phyloP scores from a whole-genome alignment of 2,797 vertebrate species.

The Fratercula arctica region DNA sequence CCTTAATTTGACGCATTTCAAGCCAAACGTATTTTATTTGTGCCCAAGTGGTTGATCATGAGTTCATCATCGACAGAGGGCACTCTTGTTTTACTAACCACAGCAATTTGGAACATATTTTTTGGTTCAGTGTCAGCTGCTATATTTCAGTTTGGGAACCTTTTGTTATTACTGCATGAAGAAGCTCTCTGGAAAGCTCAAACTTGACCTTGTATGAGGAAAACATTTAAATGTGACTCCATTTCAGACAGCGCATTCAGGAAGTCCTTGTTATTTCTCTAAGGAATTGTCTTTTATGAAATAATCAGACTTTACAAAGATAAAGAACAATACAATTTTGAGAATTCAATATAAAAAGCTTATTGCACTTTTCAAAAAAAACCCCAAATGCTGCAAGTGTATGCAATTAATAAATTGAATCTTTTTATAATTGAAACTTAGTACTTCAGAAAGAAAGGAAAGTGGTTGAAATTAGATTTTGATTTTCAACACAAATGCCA shows the following conservation, averaged over 20 bases:
- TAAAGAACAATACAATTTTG: not conserved
- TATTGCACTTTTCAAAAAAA: not conserved
- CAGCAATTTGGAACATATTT: not conserved
- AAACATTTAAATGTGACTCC: not conserved
- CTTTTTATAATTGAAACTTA: not conserved
- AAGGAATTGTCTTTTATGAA: not conserved
- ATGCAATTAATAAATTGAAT: not conserved
- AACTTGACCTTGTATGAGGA: not conserved
- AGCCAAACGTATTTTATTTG: not conserved
- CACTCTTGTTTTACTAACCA: constrained; percentile 70
- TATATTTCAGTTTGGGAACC: not conserved
- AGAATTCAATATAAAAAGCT: not conserved
- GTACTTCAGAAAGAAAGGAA: not conserved
- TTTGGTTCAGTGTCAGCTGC: not conserved
- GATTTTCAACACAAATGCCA: not conserved
- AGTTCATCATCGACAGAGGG: constrained; percentile 67
- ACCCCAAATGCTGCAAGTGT: not conserved
- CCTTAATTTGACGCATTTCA: not conserved
- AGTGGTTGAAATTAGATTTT: not conserved
- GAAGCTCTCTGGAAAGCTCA: not conserved
- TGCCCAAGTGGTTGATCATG: not conserved
- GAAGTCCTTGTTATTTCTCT: not conserved
- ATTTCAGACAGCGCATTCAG: not conserved
- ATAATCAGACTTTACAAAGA: not conserved
- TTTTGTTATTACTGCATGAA: not conserved